These are phyloP conservation scores for Automeris io DNA, from an alignment of 2,888 invertebrate species.

Conservation along the genomic window DNA sequence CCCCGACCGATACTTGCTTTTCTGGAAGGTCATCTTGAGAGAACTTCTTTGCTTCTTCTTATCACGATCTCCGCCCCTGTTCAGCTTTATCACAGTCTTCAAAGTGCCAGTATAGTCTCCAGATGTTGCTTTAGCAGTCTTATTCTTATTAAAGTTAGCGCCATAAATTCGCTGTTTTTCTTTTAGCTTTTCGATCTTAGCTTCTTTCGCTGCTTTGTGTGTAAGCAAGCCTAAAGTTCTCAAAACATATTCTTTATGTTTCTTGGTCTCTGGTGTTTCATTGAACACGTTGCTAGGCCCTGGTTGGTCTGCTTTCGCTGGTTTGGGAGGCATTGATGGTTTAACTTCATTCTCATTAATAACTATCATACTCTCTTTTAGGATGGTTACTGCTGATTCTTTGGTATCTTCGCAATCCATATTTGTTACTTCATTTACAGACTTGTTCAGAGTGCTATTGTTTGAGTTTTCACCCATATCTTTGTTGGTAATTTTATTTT, in stretches of 20 bases:
- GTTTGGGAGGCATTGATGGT: constrained; percentile 14
- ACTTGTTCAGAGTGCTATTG: neutral
- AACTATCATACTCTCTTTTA: neutral
- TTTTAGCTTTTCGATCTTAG: constrained; percentile 76
- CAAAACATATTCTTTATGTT: constrained; percentile 84
- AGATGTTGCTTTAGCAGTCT: constrained; percentile 45
- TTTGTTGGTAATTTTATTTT: neutral
- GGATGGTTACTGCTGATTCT: neutral
- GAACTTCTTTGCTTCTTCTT: constrained; percentile 83
- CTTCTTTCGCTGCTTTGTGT: constrained; percentile 83
- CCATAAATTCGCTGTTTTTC: constrained; percentile 63
- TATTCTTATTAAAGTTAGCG: constrained; percentile 38
- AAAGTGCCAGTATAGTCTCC: constrained; percentile 86
- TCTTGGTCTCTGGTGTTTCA: constrained; percentile 80
- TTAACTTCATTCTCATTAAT: neutral
- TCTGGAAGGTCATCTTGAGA: constrained; percentile 87
- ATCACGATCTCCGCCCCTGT: constrained; percentile 69
- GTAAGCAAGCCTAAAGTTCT: constrained; percentile 86
- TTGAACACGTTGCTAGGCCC: constrained; percentile 55
- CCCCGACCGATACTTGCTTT: constrained; percentile 79
- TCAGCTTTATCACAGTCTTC: constrained; percentile 89
- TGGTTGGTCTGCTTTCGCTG: constrained; percentile 30
- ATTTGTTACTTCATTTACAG: neutral
- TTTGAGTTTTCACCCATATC: too few species aligned
- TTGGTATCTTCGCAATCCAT: neutral